Evolutionary conservation across 2,113 vertebrate species (phyloP).

Genomic region (Zosterops borbonicus): DNA sequence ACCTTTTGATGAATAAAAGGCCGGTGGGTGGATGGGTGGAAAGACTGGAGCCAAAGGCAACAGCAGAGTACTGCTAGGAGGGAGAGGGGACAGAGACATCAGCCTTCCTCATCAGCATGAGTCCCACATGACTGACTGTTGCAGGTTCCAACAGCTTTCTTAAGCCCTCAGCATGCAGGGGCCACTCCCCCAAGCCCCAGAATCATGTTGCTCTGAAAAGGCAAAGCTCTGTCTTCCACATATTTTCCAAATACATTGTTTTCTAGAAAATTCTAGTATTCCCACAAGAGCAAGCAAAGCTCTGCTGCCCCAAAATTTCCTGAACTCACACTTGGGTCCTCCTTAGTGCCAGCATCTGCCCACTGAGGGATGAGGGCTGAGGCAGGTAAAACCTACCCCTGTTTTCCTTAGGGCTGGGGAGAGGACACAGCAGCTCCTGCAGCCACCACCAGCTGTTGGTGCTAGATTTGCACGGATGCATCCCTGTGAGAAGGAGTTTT

Average conservation of each 20-base stretch:
- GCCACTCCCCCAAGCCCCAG: neutral
- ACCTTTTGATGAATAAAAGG: slow-evolving; percentile 40
- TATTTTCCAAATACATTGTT: neutral
- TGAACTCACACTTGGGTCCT: neutral
- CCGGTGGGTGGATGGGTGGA: slow-evolving; percentile 43
- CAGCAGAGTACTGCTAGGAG: neutral
- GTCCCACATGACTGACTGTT: neutral
- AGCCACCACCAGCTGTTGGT: accelerated
- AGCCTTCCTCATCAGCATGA: neutral
- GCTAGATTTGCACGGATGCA: neutral
- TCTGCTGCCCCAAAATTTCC: neutral
- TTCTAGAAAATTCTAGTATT: neutral
- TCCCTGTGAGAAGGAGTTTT: neutral
- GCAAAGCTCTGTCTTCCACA: neutral
- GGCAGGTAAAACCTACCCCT: neutral
- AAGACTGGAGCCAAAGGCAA: slow-evolving; percentile 27
- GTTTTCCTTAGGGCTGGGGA: neutral
- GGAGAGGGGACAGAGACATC: neutral
- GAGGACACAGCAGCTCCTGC: neutral
- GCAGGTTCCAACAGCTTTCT: neutral
- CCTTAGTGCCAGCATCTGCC: neutral
- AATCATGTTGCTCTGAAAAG: neutral
- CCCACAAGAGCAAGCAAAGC: neutral
- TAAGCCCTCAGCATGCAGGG: accelerated
- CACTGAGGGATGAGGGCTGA: neutral